Evolutionary conservation across 2,888 invertebrate genomes (phyloP).

Genomic region (Eupithecia centaureata): DNA sequence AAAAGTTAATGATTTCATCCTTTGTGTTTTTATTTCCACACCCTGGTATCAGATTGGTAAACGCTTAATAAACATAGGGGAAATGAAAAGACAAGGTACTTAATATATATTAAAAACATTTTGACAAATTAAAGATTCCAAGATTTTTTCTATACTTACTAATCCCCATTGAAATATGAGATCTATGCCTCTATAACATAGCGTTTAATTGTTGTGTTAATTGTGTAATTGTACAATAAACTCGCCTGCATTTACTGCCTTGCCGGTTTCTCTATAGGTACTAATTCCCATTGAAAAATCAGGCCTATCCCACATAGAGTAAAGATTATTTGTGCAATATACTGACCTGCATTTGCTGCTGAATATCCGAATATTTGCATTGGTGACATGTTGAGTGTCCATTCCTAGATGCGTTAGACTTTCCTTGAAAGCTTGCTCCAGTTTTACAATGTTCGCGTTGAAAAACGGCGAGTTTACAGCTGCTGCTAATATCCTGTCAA

Average conservation of each 20-base stretch:
- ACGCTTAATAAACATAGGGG: too few species aligned
- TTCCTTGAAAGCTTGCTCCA: constrained; percentile 55
- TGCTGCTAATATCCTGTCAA: constrained; percentile 56
- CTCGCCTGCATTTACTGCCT: too few species aligned
- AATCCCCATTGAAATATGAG: not conserved
- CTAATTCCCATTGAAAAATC: too few species aligned
- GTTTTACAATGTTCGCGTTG: constrained; percentile 47
- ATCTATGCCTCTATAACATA: not conserved
- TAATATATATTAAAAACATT: too few species aligned
- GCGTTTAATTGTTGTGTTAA: too few species aligned
- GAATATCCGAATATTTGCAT: constrained; percentile 46
- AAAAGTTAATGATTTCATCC: too few species aligned
- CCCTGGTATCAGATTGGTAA: too few species aligned
- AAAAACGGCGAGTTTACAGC: constrained; percentile 36
- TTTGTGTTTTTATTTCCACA: too few species aligned
- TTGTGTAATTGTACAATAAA: too few species aligned
- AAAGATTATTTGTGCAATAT: not conserved
- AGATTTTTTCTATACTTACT: not conserved
- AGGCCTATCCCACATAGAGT: too few species aligned
- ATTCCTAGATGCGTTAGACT: constrained; percentile 53
- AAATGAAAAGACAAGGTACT: too few species aligned
- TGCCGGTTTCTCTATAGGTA: too few species aligned
- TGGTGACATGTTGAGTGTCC: constrained; percentile 47
- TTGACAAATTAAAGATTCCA: not conserved
- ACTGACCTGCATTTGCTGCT: constrained; percentile 53